Percentiles rank a stretch among this genome's conserved stretches.
Evolutionary conservation across 2,797 vertebrate genomes (phyloP).

Genomic region (Microhierax caerulescens): DNA sequence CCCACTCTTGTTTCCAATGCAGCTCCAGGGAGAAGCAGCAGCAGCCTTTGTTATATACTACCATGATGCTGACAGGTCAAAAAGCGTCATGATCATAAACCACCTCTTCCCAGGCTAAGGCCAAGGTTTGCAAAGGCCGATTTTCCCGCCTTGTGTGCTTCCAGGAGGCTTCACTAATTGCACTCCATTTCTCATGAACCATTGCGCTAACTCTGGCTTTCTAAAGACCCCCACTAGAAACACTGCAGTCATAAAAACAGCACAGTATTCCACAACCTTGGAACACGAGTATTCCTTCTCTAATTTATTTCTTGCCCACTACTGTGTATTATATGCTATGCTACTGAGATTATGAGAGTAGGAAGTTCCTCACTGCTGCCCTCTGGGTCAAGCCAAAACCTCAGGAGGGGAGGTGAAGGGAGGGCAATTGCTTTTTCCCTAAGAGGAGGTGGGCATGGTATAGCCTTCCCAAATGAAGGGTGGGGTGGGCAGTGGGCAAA

Average conservation of each 20-base stretch:
- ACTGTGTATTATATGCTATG: neutral
- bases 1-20: neutral
- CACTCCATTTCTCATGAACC: neutral
- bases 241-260: neutral
- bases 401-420: neutral
- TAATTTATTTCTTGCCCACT: neutral
- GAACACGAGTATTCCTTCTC: neutral
- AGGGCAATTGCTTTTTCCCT: neutral
- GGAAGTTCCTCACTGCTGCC: neutral
- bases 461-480: neutral
- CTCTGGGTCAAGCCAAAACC: neutral
- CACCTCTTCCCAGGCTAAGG: neutral
- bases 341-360: neutral
- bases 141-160: slow-evolving; percentile 16
- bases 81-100: slow-evolving; percentile 7
- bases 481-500: neutral
- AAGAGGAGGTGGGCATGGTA: neutral
- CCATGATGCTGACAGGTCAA: neutral
- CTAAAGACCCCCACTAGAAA: neutral
- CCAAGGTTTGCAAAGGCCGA: neutral
- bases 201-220: slow-evolving; percentile 10
- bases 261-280: neutral
- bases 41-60: neutral
- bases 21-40: neutral
- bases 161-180: slow-evolving; percentile 23